Evolutionary conservation across 2,888 invertebrate genomes (phyloP).

Genomic region (Harpagoxenus sublaevis): DNA sequence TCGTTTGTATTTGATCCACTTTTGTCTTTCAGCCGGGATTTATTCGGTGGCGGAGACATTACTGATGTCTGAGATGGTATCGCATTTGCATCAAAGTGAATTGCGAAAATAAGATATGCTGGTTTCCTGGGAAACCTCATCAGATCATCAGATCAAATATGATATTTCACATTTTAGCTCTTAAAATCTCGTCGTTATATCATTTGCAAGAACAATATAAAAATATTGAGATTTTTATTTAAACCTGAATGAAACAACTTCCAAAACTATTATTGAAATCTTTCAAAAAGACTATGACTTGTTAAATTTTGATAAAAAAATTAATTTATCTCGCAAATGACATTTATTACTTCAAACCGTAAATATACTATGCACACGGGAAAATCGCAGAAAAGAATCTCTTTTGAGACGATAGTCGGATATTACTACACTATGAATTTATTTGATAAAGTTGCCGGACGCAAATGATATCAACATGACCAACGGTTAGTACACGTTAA

Average conservation of each 20-base stretch:
- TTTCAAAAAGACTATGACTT: neutral
- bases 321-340: neutral
- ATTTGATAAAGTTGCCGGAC: neutral
- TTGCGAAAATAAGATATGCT: neutral
- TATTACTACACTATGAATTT: neutral
- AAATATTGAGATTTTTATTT: neutral
- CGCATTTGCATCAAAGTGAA: conserved; percentile 18
- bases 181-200: neutral
- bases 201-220: neutral
- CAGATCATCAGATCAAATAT: neutral
- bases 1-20: conserved; percentile 14
- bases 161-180: conserved; percentile 6
- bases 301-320: neutral
- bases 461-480: conserved; percentile 24
- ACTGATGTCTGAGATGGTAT: conserved; percentile 9
- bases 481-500: neutral
- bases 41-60: conserved; percentile 23
- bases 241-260: neutral
- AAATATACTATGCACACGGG: neutral
- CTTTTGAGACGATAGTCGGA: neutral
- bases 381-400: neutral
- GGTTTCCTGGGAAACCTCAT: neutral
- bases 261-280: neutral
- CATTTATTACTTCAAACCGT: conserved; percentile 4
- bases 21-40: conserved; percentile 4